Evolutionary conservation across 2,113 vertebrate genomes (phyloP).

Genomic region (Otis tarda): DNA sequence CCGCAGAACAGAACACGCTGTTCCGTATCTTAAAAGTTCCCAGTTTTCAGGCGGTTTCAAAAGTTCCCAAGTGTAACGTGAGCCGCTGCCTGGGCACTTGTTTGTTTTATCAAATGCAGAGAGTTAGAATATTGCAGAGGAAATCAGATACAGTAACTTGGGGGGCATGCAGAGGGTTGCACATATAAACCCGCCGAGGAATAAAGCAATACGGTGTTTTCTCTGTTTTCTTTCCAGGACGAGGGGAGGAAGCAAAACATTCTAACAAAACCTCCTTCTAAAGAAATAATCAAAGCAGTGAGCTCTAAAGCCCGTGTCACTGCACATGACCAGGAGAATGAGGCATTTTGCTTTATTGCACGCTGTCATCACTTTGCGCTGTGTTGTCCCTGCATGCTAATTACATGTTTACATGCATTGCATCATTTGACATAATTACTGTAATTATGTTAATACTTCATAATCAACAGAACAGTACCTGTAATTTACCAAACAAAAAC

Average conservation of each 20-base stretch:
- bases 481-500: constrained; percentile 57
- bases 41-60: constrained; percentile 25
- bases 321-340: neutral
- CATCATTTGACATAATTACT: constrained; percentile 59
- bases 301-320: neutral
- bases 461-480: constrained; percentile 45
- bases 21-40: neutral
- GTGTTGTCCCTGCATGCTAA: constrained; percentile 48
- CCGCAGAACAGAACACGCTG: neutral
- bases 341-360: constrained; percentile 15
- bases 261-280: constrained; percentile 29
- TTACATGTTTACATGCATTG: constrained; percentile 50
- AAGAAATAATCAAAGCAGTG: constrained; percentile 32
- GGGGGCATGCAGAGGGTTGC: neutral
- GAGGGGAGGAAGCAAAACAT: constrained; percentile 42
- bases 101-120: constrained; percentile 44
- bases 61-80: constrained; percentile 23
- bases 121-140: constrained; percentile 27
- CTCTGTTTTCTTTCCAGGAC: constrained; percentile 32
- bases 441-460: constrained; percentile 59
- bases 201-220: neutral
- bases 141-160: neutral
- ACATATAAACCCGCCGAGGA: neutral
- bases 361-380: constrained; percentile 39
- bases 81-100: constrained; percentile 36